These are phyloP conservation scores for Mayetiola destructor DNA, from an alignment of 2,888 invertebrate genomes.

Conservation along the genomic window DNA sequence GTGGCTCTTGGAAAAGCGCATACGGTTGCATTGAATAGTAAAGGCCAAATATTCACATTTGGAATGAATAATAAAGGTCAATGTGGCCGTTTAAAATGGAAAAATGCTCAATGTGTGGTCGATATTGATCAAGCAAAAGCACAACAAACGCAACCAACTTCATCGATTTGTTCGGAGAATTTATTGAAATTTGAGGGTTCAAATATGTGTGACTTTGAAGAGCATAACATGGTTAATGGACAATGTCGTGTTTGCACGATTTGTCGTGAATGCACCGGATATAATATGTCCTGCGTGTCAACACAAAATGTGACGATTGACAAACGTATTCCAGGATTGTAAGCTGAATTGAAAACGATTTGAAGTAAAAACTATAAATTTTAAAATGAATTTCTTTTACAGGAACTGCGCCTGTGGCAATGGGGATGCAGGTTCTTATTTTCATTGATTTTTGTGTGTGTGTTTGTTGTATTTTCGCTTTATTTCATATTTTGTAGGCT, in stretches of 20 bases:
- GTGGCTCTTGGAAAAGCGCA: slow-evolving; percentile 92
- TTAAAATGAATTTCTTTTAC: slow-evolving; percentile 14
- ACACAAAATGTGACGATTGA: slow-evolving; percentile 54
- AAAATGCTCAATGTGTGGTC: slow-evolving; percentile 33
- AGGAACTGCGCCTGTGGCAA: slow-evolving; percentile 91
- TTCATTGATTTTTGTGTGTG: no score
- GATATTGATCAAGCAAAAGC: slow-evolving; percentile 17
- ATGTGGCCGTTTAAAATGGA: slow-evolving; percentile 56
- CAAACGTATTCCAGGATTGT: slow-evolving; percentile 75
- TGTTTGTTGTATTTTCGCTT: no score
- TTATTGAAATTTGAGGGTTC: slow-evolving; percentile 29
- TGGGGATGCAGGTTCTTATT: no score
- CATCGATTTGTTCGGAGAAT: slow-evolving; percentile 14
- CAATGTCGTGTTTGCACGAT: slow-evolving; percentile 56
- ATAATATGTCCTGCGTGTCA: slow-evolving; percentile 59
- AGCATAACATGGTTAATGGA: slow-evolving; percentile 38
- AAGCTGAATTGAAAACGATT: slow-evolving; percentile 34
- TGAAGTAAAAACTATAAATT: not conserved
- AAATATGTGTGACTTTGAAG: slow-evolving; percentile 38
- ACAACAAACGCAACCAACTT: slow-evolving; percentile 1
- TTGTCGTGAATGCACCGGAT: slow-evolving; percentile 88
- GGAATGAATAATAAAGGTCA: slow-evolving; percentile 97
- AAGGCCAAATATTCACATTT: slow-evolving; percentile 86
- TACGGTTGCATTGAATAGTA: slow-evolving; percentile 72
- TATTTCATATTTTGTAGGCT: no score